Base-by-base conservation (phyloP, 2,113 vertebrate species). In the Cyprinodon tularosa region DNA sequence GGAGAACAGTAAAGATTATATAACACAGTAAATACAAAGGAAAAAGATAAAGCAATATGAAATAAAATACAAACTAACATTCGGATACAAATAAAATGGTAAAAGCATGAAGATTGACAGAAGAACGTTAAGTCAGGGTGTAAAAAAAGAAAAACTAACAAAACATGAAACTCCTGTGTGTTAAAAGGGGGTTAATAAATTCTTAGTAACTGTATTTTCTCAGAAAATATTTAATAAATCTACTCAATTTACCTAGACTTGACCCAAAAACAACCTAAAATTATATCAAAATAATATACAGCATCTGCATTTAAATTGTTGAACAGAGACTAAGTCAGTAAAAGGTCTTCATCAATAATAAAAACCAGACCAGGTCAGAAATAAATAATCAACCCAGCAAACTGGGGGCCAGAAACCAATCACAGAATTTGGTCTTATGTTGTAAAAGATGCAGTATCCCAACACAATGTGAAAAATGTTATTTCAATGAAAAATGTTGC, bases 381-480 rank as follows among this genome's bases (percentile, higher is more conserved):
- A 81, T 53, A 76, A 60, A 38, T 71, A 64, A 7, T 42, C 64
- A 71, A 60, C 63, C 14, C 12, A 4, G 44, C 68, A 53, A 82
- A 74, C 76, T 83, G 15, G 60, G 67, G 38, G 68, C 60, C 74
- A 77, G 40, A 39, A 20, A 69, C 15, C 47, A 65, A 66, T 6
- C 12, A 44, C n/a, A 81, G 42, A 80, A 68, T 83, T 85, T 70
- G 74, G 70, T 72, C 53, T 81, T 84, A 22, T 78, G 44, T 68
- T 53, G 81, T 92, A 89, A 94, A 94, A 94, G 93, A 94, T 94
- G 93, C 93, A 94, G 93, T 94, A 94, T 94, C 93, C 93, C 92
- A 4, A 82, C 84, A 86, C 76, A 75, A 78, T 78, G 75, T 77
- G 80, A 86, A 44, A 78, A 50, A 71, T 77, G 76, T 85, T 70